These are phyloP conservation scores for Drosophila maculinotata DNA, from an alignment of 2,888 invertebrate genomes.

Conservation along the genomic window DNA sequence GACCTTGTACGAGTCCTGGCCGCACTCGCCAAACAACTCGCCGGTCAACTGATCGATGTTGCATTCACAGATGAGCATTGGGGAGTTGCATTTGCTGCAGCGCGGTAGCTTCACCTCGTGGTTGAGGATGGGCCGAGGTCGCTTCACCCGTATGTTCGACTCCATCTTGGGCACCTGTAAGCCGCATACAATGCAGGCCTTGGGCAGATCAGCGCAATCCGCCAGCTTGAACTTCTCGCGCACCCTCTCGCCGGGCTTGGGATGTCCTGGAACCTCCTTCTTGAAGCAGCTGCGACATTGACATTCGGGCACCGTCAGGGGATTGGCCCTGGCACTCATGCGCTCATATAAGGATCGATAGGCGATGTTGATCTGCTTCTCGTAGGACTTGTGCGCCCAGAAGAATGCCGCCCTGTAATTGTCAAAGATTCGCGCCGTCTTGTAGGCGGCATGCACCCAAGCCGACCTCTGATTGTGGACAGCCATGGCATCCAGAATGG, in stretches of 20 bases:
- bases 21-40: slow-evolving; percentile 71
- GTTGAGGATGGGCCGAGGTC: slow-evolving; percentile 57
- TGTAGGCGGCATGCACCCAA: slow-evolving; percentile 81
- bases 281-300: slow-evolving; percentile 57
- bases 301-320: slow-evolving; percentile 53
- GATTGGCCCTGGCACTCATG: slow-evolving; percentile 62
- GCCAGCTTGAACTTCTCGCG: slow-evolving; percentile 46
- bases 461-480: slow-evolving; percentile 66
- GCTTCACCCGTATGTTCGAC: slow-evolving; percentile 4
- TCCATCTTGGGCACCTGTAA: slow-evolving; percentile 58
- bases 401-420: slow-evolving; percentile 73
- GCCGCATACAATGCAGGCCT: slow-evolving; percentile 66
- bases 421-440: slow-evolving; percentile 76
- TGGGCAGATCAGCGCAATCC: slow-evolving; percentile 48
- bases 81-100: slow-evolving; percentile 67
- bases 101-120: slow-evolving; percentile 60
- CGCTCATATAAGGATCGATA: slow-evolving; percentile 69
- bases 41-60: slow-evolving; percentile 72
- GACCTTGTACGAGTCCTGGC: slow-evolving; percentile 80
- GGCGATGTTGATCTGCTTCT: slow-evolving; percentile 65
- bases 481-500: slow-evolving; percentile 68
- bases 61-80: slow-evolving; percentile 78
- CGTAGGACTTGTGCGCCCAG: slow-evolving; percentile 72
- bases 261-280: slow-evolving; percentile 49
- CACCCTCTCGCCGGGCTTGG: slow-evolving; percentile 25